Evolutionary conservation across 64 coral and sea anemone genomes (phyloP), one percentile per base, ranked within the genome.

Genomic region (Montipora efflorescens): DNA sequence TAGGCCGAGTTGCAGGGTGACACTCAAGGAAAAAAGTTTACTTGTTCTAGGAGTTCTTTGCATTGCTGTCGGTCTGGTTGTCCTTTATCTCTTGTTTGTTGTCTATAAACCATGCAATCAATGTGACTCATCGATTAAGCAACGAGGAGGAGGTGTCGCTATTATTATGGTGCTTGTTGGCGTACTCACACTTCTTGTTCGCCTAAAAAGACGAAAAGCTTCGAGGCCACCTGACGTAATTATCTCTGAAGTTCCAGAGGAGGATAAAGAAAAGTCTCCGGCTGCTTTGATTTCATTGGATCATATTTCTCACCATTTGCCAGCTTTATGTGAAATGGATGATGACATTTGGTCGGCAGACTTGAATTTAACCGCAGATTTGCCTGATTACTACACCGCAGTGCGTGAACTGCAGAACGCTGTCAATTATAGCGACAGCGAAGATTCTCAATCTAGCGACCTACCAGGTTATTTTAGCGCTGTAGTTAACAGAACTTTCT

Each of bases 301-400:
- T 59, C 25, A 62, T 64, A 36, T 61, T 82, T 36, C 80, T 64
- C 55, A 23, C n/a, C 80, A 15, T 18, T n/a, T 43, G 9, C 53
- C 22, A 25, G 59, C 36, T 64, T 4, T 64, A 2, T 36, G 36
- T 36, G 36, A 36, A 36, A 36, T 36, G 36, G 36, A 36, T 82
- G 3, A 10, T 23, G 23, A 36, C 4, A 14, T 55, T 44, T 59
- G 16, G 57, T 66, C 80, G 25, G 44, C 44, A 13, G 52, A 55
- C 10, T 55, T 10, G 52, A 55, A 55, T 55, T 55, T 0, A 7
- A 10, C 36, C 36, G 36, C 36, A 7, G 55, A 82, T 43, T 18
- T 82, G 53, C 80, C 80, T 0, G 80, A 82, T 82, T 82, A 62
- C 58, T 59, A 59, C 14, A 84, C 59, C 21, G 36, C 10, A 47